Evolutionary conservation across 2,888 invertebrate genomes (phyloP), one percentile per base, ranked within the genome.

Genomic region (Branchipolynoe longqiensis): DNA sequence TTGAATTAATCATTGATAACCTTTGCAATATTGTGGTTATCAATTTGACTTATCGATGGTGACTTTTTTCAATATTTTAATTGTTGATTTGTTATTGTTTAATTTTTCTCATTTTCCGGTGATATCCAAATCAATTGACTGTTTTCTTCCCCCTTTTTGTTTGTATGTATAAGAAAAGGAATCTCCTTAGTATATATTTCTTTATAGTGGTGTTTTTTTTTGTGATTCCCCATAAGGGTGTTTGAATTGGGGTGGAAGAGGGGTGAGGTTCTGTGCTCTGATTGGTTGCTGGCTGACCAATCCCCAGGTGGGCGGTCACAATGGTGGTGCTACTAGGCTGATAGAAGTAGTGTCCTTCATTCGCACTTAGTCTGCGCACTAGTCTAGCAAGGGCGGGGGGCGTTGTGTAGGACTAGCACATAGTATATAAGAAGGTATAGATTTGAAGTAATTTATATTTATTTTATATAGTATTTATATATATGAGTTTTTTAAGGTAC

Each of bases 221-320:
- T 62, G 18, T 28, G 1, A 62, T 62, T 31, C 28, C 18, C 25
- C 31, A 62, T 62, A 56, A 3, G 56, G 62, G 62, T 25, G 28
- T 31, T 62, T 62, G 31, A 62, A 62, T 1, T 14, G 31, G 38
- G 18, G 38, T 36, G 69, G 12, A 38, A 69, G 38, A 69, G n/a
- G n/a, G n/a, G n/a, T n/a, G n/a, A n/a, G n/a, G 69, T 69, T 33
- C 36, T 69, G 69, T 69, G 33, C 38, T 69, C 36, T 69, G 69
- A 69, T 69, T 69, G 69, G 69, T 69, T 69, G 69, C 69, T 69
- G 69, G 69, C 18, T 69, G 69, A 69, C 69, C 69, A 69, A 69
- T 69, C 69, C 69, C 69, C 69, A 22, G 1, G 69, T 33, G 38
- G 38, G 33, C 33, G 69, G 36, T 69, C 38, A 69, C 69, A 69